Evolutionary conservation across 35 echinoderm and acorn worm genomes (phyloP), one percentile per base, ranked within the genome.

Genomic region (Acanthaster planci): DNA sequence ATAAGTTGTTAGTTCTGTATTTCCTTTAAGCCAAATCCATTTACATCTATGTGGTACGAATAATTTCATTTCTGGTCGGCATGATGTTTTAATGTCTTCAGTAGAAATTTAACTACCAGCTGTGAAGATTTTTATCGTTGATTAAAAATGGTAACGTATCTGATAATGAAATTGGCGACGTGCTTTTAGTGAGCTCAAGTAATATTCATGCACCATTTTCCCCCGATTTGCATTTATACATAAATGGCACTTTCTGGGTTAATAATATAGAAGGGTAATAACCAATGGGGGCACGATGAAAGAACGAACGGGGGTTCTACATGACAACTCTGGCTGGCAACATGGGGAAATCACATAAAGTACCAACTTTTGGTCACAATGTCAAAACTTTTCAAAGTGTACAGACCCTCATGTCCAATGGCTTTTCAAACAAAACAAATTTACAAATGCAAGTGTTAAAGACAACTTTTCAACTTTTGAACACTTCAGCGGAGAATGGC

Each of bases 121-220:
- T 81, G 44, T 81, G 26, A 81, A 14, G 53, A 23, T 26, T 39
- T 29, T 81, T 38, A 15, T 51, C 30, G 38, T 23, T 6, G 44
- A 21, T 51, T 4, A 81, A 51, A 81, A 50, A 42, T 51, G 79
- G 39, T 81, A 81, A 81, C 79, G 79, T 81, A 81, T 81, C 79
- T 81, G 79, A 39, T 51, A 29, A 51, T 50, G 53, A 42, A 51
- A 51, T 51, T 81, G 79, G 79, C 79, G 79, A 81, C 79, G 53
- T 81, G 39, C 38, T 51, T 29, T 81, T 29, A 39, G 53, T 51
- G 79, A 81, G 79, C 36, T 81, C 79, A 30, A 81, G 52, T 12
- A 50, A 3, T 17, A 56, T 17, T 17, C 14, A 56, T 56, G 14
- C 53, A 56, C 14, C 53, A 17, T 14, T 14, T 17, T 56, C 22